Conservation (phyloP, 2,797 vertebrate species). For the Chromobotia macracanthus region DNA sequence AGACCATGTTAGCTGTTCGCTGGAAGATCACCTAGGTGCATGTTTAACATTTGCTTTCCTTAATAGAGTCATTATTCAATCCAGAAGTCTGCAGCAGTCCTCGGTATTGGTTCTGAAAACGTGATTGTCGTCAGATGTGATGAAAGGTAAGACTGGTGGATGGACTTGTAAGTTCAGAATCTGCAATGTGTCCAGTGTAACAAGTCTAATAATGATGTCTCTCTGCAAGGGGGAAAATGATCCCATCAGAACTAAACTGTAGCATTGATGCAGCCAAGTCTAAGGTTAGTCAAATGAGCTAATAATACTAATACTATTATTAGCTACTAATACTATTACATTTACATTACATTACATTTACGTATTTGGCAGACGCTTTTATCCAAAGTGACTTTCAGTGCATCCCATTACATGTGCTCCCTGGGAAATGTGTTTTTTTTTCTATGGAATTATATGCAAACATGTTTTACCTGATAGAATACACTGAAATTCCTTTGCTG, state of each 20-base stretch:
- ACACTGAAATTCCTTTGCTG: too few species aligned
- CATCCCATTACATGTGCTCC: too few species aligned
- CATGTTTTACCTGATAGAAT: too few species aligned
- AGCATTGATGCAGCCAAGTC: conserved; percentile 69
- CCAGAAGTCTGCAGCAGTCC: conserved; percentile 71
- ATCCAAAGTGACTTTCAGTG: too few species aligned
- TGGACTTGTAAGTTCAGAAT: not conserved
- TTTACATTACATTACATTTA: too few species aligned
- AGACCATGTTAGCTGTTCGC: conserved; percentile 10
- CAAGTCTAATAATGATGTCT: conserved; percentile 23
- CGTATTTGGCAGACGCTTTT: too few species aligned
- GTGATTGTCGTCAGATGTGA: conserved; percentile 76
- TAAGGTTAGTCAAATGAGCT: conserved; percentile 60
- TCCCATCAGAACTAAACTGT: conserved; percentile 73
- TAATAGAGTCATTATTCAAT: conserved; percentile 78
- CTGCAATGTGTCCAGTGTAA: not conserved
- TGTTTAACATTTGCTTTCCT: conserved; percentile 28
- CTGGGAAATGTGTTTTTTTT: too few species aligned
- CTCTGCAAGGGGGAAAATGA: conserved; percentile 75
- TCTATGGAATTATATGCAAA: too few species aligned
- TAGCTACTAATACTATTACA: too few species aligned
- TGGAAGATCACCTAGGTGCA: not conserved
- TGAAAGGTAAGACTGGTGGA: conserved; percentile 69
- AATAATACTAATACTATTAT: too few species aligned
- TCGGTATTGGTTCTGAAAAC: conserved; percentile 77